Evolutionary conservation across 2,888 invertebrate genomes (phyloP), one percentile per base, ranked within the genome.

Genomic region (Leptinotarsa tumamoca): DNA sequence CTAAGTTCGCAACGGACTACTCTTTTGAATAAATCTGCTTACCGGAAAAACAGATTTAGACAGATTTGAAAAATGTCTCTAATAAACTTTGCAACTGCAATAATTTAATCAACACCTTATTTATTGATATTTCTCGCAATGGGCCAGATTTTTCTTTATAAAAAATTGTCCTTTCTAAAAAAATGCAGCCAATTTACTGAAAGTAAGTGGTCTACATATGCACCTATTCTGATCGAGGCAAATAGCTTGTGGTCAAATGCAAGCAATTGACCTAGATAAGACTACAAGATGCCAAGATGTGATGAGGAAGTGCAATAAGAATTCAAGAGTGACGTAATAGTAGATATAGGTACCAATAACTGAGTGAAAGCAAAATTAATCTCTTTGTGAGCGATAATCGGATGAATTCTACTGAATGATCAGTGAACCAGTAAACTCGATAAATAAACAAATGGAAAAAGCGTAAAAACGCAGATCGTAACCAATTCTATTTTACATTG

Each of bases 401-500:
- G 66, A 52, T 72, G 21, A 72, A 68, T 71, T 74, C 72, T 43
- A 33, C 33, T 13, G 63, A 63, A 63, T 43, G 75, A 61, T 61
- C 77, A 81, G 78, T 77, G 80, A 80, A 80, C 80, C 81, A 76
- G 73, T 74, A 81, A 82, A 82, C 81, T 73, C 79, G 78, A 80
- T 81, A 80, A 80, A 80, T 76, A 79, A 79, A 78, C 74, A 73
- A 78, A 74, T 73, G 76, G 76, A 78, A 80, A 81, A 81, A 78
- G 70, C 74, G 77, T 73, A 76, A 79, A 78, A 73, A 61, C 68
- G 50, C 49, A 33, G 76, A 71, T 43, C 73, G 72, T 68, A 71
- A 80, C 74, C 17, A 15, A 58, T 10, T 33, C 14, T 63, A 17
- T 33, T 72, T 68, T 72, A 56, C 58, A 54, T 76, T 63, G 68